These are phyloP conservation scores for Heliconius hermathena DNA, from an alignment of 1,140 invertebrate genomes.

Conservation along the genomic window DNA sequence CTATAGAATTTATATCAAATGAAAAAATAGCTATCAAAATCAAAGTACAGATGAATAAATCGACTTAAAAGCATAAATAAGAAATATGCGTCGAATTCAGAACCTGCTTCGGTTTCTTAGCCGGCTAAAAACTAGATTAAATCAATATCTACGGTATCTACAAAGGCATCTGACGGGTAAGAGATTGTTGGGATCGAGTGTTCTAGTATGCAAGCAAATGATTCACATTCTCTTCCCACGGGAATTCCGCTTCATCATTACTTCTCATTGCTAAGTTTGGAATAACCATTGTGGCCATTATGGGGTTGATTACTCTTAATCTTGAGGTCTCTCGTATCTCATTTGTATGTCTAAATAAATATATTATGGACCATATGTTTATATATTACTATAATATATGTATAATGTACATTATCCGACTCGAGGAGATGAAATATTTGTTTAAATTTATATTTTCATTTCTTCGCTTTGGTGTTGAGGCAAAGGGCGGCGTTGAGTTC, in stretches of 20 bases:
- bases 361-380: too few relatives aligned
- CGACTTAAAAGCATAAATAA: too few relatives aligned
- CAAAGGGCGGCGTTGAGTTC: too few relatives aligned
- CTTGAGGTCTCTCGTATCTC: neutral
- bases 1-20: too few relatives aligned
- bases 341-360: neutral
- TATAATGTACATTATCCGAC: too few relatives aligned
- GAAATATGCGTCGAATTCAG: too few relatives aligned
- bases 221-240: slow-evolving; percentile 18
- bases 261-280: neutral
- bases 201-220: slow-evolving; percentile 21
- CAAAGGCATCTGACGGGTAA: slow-evolving; percentile 1
- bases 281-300: neutral
- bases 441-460: too few relatives aligned
- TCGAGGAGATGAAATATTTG: too few relatives aligned
- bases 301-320: neutral
- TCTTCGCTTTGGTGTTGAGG: too few relatives aligned
- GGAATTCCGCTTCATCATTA: slow-evolving; percentile 11
- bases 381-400: too few relatives aligned
- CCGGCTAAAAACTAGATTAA: neutral
- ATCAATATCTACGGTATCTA: neutral
- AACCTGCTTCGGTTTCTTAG: neutral
- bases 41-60: too few relatives aligned
- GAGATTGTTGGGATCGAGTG: slow-evolving; percentile 18
- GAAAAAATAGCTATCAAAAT: too few relatives aligned